phyloP scores from a whole-genome alignment of 2,888 invertebrate genomes.

The Microplitis deprimator region DNA sequence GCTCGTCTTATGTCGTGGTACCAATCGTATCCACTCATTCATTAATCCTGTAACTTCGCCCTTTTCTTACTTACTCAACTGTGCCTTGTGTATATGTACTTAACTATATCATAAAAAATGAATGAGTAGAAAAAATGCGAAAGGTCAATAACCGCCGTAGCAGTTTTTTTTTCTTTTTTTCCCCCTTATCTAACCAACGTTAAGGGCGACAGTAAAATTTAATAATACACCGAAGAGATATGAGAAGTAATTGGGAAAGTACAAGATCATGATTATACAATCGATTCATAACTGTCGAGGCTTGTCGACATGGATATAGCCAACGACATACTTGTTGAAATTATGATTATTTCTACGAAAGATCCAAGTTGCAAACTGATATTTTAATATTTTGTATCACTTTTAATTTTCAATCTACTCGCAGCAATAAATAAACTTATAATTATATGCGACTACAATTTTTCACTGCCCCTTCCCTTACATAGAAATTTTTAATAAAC shows the following conservation, averaged over 20 bases:
- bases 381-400: no score
- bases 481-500: no score
- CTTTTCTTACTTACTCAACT: slow-evolving; percentile 7
- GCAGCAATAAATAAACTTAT: no score
- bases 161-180: slow-evolving; percentile 9
- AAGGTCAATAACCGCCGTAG: slow-evolving; percentile 40
- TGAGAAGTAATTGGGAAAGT: slow-evolving; percentile 35
- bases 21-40: slow-evolving; percentile 1
- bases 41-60: slow-evolving; percentile 9
- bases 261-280: slow-evolving; percentile 48
- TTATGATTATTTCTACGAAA: no score
- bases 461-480: no score
- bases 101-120: slow-evolving; percentile 6
- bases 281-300: slow-evolving; percentile 42
- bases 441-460: no score
- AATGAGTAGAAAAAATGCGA: slow-evolving; percentile 25
- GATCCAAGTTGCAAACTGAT: no score
- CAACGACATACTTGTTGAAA: not conserved
- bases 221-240: not conserved
- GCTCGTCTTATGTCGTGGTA: slow-evolving; percentile 20
- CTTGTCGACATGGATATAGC: slow-evolving; percentile 29
- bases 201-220: slow-evolving; percentile 16
- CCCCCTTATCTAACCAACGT: slow-evolving; percentile 5
- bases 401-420: no score
- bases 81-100: not conserved